phyloP scores from a whole-genome alignment of 2,797 vertebrate species.

The Florisuga fusca region DNA sequence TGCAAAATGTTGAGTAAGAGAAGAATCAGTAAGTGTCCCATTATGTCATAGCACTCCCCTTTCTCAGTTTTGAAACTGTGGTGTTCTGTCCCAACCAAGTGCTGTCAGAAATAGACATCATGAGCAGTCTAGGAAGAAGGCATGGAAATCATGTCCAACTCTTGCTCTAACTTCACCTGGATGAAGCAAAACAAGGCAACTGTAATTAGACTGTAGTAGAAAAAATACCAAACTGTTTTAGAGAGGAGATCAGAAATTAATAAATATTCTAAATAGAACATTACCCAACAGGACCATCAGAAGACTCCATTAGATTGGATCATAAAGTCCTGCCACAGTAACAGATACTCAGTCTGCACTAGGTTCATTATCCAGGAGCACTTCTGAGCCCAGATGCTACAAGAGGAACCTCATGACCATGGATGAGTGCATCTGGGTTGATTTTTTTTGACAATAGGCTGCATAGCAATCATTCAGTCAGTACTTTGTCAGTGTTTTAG shows the following conservation, averaged over 20 bases:
- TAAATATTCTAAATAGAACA: background rate
- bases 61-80: background rate
- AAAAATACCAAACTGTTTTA: background rate
- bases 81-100: background rate
- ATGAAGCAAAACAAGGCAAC: background rate
- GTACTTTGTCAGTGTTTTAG: background rate
- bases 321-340: background rate
- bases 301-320: background rate
- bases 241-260: background rate
- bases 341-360: background rate
- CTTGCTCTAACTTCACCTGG: background rate
- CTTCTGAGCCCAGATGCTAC: background rate
- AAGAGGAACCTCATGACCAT: background rate
- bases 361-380: background rate
- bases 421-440: fast-evolving
- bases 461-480: background rate
- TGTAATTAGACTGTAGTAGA: background rate
- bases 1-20: conserved; percentile 17
- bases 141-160: background rate
- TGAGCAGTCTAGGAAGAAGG: background rate
- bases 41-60: background rate
- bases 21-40: background rate
- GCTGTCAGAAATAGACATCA: background rate
- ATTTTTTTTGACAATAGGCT: background rate
- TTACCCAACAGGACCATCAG: background rate